phyloP scores from a whole-genome alignment of 2,797 vertebrate genomes.

The Rhinichthys osculus region DNA sequence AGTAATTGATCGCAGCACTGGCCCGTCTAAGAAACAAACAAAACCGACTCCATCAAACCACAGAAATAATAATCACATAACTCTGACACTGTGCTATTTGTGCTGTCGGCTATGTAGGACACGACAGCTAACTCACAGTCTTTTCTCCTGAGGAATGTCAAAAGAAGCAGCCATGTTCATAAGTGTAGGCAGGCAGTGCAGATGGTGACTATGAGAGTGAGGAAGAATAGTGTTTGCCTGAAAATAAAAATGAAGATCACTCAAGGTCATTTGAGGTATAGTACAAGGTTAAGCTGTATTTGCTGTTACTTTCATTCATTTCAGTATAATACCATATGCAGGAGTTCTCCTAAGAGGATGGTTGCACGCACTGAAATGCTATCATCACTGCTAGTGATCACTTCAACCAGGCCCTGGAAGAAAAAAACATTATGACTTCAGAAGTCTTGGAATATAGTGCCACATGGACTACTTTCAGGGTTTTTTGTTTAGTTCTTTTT shows the following conservation, averaged over 20 bases:
- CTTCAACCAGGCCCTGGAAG: constrained; percentile 92
- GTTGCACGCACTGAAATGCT: constrained; percentile 92
- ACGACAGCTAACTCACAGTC: constrained; percentile 82
- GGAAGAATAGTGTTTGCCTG: constrained; percentile 98
- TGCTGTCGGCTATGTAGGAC: background rate
- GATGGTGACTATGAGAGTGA: constrained; percentile 96
- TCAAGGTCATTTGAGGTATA: background rate
- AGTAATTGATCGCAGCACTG: constrained; percentile 93
- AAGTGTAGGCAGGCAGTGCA: constrained; percentile 95
- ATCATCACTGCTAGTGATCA: constrained; percentile 95
- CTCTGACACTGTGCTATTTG: background rate
- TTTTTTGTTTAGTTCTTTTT: background rate
- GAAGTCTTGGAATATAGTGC: background rate
- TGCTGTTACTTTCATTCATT: background rate
- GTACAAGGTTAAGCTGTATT: background rate
- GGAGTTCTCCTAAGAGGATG: constrained; percentile 94
- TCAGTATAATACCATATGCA: constrained; percentile 71
- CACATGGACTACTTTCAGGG: background rate
- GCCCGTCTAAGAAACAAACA: constrained; percentile 81
- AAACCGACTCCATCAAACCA: constrained; percentile 15
- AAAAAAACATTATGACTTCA: constrained; percentile 17
- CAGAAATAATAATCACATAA: background rate
- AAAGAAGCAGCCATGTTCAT: constrained; percentile 99
- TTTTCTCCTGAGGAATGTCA: constrained; percentile 93
- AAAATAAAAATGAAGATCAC: constrained; percentile 24